Evolutionary conservation across 2,797 vertebrate species (phyloP).

Genomic region (Petrocephalus schoutedeni): DNA sequence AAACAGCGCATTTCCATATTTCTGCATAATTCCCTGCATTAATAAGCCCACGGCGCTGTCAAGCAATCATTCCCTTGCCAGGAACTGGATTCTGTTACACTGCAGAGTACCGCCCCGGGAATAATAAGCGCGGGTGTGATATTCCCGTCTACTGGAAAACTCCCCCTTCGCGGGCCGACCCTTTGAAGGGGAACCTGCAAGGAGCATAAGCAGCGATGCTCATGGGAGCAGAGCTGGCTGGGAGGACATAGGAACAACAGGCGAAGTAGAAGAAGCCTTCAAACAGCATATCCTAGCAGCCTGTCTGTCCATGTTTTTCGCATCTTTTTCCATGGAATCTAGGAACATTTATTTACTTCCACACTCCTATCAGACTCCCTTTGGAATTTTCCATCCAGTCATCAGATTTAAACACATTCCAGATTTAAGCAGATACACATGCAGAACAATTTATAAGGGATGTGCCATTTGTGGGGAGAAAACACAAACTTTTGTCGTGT

Average conservation of each 20-base stretch:
- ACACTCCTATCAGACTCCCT: background rate
- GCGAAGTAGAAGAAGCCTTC: background rate
- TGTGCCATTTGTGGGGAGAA: background rate
- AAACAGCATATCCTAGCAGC: conserved; percentile 5
- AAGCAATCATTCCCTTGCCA: background rate
- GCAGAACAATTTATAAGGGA: background rate
- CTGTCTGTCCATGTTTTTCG: background rate
- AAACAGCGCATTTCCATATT: background rate
- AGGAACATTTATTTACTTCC: background rate
- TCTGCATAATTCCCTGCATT: background rate
- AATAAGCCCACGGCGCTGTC: background rate
- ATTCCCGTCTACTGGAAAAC: background rate
- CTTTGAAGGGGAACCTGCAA: background rate
- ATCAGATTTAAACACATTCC: background rate
- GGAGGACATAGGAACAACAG: conserved; percentile 2
- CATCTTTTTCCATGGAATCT: background rate
- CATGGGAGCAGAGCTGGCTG: background rate
- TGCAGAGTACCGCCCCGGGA: background rate
- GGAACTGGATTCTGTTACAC: background rate
- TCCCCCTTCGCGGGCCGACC: background rate
- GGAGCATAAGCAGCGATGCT: background rate
- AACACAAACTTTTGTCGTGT: background rate
- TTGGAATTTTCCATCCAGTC: background rate
- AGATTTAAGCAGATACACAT: background rate
- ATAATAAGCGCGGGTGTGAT: background rate